Percentiles rank a stretch among this genome's conserved stretches.
phyloP scores from a whole-genome alignment of 2,113 vertebrate species.

The Triplophysa rosa region DNA sequence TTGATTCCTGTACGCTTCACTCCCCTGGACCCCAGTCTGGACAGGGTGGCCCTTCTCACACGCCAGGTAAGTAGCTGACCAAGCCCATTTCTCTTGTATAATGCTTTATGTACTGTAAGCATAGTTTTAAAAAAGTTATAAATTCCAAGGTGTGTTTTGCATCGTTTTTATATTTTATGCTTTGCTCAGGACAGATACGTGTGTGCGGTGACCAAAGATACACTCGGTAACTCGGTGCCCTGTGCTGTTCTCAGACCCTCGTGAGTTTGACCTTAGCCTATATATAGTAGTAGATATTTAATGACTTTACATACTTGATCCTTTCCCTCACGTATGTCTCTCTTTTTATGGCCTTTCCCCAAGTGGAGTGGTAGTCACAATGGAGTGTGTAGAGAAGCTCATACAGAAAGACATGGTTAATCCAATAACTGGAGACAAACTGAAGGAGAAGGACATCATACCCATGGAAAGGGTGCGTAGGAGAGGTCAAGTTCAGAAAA shows the following conservation, averaged over 20 bases:
- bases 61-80: constrained; percentile 69
- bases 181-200: constrained; percentile 79
- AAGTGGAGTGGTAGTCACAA: constrained; percentile 84
- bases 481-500: background rate
- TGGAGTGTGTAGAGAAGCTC: constrained; percentile 87
- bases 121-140: background rate
- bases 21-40: constrained; percentile 76
- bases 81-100: background rate
- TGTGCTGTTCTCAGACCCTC: constrained; percentile 84
- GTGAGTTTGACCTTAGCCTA: constrained; percentile 66
- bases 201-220: constrained; percentile 86
- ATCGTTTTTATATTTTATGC: background rate
- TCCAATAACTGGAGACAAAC: constrained; percentile 78
- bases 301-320: background rate
- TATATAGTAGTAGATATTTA: too few relatives aligned
- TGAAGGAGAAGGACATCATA: constrained; percentile 83
- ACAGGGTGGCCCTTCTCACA: constrained; percentile 82
- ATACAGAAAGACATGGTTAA: constrained; percentile 89
- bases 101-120: background rate
- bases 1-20: constrained; percentile 81
- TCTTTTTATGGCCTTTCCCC: constrained; percentile 9
- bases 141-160: background rate
- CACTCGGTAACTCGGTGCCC: constrained; percentile 85
- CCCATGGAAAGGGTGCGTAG: constrained; percentile 80
- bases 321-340: background rate